Percentiles rank a stretch among this genome's conserved stretches.
Conservation (phyloP, 2,113 vertebrate genomes). For the Amblyornis subalaris region DNA sequence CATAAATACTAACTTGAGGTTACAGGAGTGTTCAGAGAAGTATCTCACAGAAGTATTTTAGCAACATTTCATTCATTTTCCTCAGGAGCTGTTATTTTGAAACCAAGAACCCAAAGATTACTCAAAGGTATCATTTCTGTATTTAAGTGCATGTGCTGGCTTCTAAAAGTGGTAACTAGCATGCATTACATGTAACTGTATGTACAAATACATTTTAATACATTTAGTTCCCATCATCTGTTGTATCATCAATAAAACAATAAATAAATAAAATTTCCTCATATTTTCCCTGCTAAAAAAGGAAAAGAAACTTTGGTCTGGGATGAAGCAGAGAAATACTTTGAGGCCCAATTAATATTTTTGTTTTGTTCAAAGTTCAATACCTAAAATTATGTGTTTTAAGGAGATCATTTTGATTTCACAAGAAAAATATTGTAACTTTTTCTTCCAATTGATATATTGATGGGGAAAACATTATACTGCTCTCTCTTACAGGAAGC, state of each 20-base stretch:
- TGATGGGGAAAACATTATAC: neutral
- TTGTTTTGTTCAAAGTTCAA: neutral
- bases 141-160: neutral
- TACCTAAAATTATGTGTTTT: neutral
- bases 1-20: neutral
- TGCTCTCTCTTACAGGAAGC: neutral
- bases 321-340: neutral
- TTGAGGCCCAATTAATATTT: neutral
- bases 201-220: neutral
- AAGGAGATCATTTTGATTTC: neutral
- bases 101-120: neutral
- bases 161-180: neutral
- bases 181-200: neutral
- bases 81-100: neutral
- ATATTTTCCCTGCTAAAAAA: neutral
- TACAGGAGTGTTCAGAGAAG: neutral
- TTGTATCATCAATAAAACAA: neutral
- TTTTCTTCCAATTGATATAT: neutral
- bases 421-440: neutral
- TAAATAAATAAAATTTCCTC: neutral
- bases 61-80: neutral
- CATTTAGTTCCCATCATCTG: neutral
- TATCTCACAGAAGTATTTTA: neutral
- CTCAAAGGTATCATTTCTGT: neutral
- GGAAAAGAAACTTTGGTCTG: neutral